These are phyloP conservation scores for Vireo altiloquus DNA, from an alignment of 2,113 vertebrate genomes.

Conservation along the genomic window DNA sequence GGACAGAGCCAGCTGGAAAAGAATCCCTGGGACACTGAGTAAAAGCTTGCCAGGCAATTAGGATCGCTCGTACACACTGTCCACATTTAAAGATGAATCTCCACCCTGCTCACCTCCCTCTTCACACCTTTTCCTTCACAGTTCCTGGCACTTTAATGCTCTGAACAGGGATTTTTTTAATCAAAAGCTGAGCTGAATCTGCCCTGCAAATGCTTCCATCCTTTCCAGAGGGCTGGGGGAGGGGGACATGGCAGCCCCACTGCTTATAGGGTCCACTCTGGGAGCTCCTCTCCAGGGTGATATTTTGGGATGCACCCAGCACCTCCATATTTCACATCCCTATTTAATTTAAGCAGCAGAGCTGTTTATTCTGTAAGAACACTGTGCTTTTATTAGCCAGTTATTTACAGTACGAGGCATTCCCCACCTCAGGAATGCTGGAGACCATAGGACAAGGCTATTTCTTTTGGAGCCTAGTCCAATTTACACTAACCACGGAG, in stretches of 20 bases:
- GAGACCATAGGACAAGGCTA: not conserved
- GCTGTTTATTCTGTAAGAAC: not conserved
- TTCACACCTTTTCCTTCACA: not conserved
- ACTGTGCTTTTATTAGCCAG: not conserved
- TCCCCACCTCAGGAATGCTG: not conserved
- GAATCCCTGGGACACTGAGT: not conserved
- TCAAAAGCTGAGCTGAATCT: not conserved
- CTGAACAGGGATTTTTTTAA: not conserved
- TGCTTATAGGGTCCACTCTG: not conserved
- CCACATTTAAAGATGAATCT: not conserved
- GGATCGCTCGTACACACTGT: not conserved
- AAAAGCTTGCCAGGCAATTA: not conserved
- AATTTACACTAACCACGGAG: not conserved
- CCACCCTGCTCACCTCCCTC: not conserved
- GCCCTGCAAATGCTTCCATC: accelerated
- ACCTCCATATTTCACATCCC: not conserved
- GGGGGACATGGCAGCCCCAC: accelerated
- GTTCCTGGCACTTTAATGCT: not conserved
- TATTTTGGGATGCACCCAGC: not conserved
- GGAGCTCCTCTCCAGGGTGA: not conserved
- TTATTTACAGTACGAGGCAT: not conserved
- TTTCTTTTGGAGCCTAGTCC: not conserved
- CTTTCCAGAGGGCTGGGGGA: not conserved
- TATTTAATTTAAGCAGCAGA: not conserved
- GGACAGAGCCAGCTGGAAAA: not conserved